Evolutionary conservation across 2,113 vertebrate genomes (phyloP), one percentile per base, ranked within the genome.

Genomic region (Tretioscincus oriximinensis): DNA sequence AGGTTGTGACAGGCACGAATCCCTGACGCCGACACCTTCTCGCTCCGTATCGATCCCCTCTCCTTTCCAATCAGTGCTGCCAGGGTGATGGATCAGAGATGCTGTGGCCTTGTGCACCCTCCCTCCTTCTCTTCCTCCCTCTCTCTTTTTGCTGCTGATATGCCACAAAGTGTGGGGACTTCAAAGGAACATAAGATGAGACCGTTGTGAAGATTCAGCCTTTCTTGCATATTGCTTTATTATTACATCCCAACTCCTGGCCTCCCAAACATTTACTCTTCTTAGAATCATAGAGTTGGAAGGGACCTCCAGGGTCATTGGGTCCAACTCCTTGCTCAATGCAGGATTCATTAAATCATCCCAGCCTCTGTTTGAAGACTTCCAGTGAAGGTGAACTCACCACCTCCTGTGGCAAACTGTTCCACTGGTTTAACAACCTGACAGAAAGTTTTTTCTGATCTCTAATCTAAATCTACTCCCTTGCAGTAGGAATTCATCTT

Each of bases 21-120:
- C 85, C 91, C 86, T 90, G 90, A 91, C 73, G 82, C 92, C 91
- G 85, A 83, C 93, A 92, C 87, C 90, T 90, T 83, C 87, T 70
- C 85, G 86, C 87, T 90, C 87, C 68, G 29, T 90, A 91, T 90
- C 81, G 92, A 93, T 93, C 87, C 90, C 71, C 90, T 86, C 81
- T 80, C 91, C 66, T 80, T 87, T 90, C 91, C 86, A 47, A 81
- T 89, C 90, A 78, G 80, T 60, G 75, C 87, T 88, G 61, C 63
- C 31, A 5, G 66, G 70, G 81, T 80, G 73, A 84, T 80, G 84
- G 84, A 86, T 88, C 85, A 80, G 35, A 67, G 47, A 82, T 45
- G 80, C 4, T 4, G 2, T 79, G 26, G 64, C 76, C 77, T 77
- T 60, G 68, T 75, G 26, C 58, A 73, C 78, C 87, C 80, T 85